Evolutionary conservation across 2,888 invertebrate species (phyloP).

Genomic region (Siphlonurus alternatus): DNA sequence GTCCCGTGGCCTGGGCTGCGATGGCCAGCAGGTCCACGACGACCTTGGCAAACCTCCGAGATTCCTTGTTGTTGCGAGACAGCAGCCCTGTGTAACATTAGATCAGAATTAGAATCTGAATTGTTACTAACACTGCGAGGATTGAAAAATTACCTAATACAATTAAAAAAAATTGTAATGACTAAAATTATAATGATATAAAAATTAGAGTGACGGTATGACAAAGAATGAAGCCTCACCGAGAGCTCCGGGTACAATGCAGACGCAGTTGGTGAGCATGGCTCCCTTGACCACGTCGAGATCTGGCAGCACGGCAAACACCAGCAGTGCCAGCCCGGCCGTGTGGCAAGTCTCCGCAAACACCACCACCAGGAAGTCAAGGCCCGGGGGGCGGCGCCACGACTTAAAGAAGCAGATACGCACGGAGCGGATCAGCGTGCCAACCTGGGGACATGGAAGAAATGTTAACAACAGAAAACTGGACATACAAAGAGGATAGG

Average conservation of each 20-base stretch:
- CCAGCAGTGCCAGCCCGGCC: constrained; percentile 56
- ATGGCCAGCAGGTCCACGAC: constrained; percentile 41
- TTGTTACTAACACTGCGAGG: neutral
- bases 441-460: constrained; percentile 21
- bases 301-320: constrained; percentile 59
- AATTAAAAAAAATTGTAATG: too few relatives aligned
- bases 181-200: neutral
- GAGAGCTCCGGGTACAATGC: constrained; percentile 61
- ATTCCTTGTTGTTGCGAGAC: constrained; percentile 26
- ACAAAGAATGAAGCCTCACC: constrained; percentile 29
- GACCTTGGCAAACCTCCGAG: constrained; percentile 27
- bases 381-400: constrained; percentile 32
- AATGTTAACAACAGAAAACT: too few relatives aligned
- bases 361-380: constrained; percentile 41
- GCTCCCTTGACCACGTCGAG: constrained; percentile 66
- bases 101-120: neutral
- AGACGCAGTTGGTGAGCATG: constrained; percentile 70
- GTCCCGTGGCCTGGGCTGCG: constrained; percentile 44
- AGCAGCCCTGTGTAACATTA: constrained; percentile 11
- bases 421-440: constrained; percentile 49
- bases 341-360: constrained; percentile 64
- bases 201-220: too few relatives aligned
- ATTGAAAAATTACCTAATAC: neutral
- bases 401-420: constrained; percentile 60
- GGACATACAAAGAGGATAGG: too few relatives aligned